Evolutionary conservation across 2,113 vertebrate species (phyloP), one percentile per base, ranked within the genome.

Genomic region (Callionymus lyra): DNA sequence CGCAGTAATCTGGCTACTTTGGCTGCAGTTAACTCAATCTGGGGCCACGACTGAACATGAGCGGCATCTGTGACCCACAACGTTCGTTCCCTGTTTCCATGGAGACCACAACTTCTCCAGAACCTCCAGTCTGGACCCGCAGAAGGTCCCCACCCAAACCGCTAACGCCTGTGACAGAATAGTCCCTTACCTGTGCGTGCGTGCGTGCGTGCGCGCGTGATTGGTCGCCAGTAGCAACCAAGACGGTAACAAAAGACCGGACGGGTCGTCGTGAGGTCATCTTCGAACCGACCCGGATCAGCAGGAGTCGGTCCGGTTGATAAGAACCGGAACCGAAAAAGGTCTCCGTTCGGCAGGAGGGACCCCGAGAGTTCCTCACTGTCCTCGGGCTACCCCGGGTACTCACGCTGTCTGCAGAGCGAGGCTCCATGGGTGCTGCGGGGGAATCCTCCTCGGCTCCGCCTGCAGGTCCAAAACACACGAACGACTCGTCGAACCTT

Each of bases 141-240:
- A 8, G 21, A 27, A 8, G 21, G 21, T 27, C 21, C 8, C 21
- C 21, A 8, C 21, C 21, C 21, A 8, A 27, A 27, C 21, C n/a
- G n/a, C n/a, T 27, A 4, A 8, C 21, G 21, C 8, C 21, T 8
- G 21, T 27, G 4, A 4, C 21, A 27, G 21, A n/a, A n/a, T n/a
- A n/a, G n/a, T n/a, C n/a, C n/a, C n/a, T n/a, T n/a, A n/a, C n/a
- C n/a, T n/a, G n/a, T n/a, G 21, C 21, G 21, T 27, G 21, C 21
- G 21, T 8, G 21, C 21, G 8, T 4, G 21, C 21, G 21, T 8
- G 21, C 8, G 21, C 4, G 21, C 21, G 21, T 50, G n/a, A 36
- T 51, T 47, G 74, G 83, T 85, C 70, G 77, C 59, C 75, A 64
- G 36, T 83, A 59, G 83, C 81, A 85, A 85, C 82, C 71, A 68